A percentile compares a stretch with the other conserved stretches of the same genome.
Evolutionary conservation across 23 tunicate species (phyloP).

Genomic region (Ciona savignyi): DNA sequence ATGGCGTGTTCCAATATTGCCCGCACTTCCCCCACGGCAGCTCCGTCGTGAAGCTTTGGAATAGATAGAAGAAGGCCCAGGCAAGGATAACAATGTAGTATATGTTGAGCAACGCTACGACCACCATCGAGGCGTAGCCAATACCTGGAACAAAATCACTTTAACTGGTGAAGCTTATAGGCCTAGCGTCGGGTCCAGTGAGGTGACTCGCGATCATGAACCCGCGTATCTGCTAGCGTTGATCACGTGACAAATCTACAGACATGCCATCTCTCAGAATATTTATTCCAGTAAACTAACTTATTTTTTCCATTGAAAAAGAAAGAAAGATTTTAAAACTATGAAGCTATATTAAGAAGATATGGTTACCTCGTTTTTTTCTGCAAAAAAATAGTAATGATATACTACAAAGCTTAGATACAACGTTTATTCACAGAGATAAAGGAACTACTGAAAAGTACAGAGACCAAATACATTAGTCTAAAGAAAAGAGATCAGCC

Average conservation of each 20-base stretch:
- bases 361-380: too few species aligned
- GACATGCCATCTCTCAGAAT: background rate
- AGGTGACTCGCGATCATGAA: background rate
- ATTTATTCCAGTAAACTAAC: too few species aligned
- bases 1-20: conserved; percentile 98
- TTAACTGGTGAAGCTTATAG: conserved; percentile 17
- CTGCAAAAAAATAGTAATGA: too few species aligned
- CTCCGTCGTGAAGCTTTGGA: conserved; percentile 91
- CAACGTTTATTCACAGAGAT: too few species aligned
- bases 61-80: conserved; percentile 99
- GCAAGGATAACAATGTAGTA: conserved; percentile 99
- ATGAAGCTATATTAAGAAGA: too few species aligned
- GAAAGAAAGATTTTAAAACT: too few species aligned
- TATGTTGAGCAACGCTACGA: conserved; percentile 94
- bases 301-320: too few species aligned
- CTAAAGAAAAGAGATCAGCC: too few species aligned
- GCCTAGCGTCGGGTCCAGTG: background rate
- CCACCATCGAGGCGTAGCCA: conserved; percentile 99
- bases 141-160: conserved; percentile 87
- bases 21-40: conserved; percentile 99
- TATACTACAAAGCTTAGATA: too few species aligned
- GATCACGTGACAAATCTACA: background rate
- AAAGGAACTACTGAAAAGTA: too few species aligned
- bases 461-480: too few species aligned
- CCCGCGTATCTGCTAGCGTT: background rate